A percentile compares a stretch with the other conserved stretches of the same genome.
Conservation (phyloP, 2,888 invertebrate genomes). For the Clepsis dumicolana region DNA sequence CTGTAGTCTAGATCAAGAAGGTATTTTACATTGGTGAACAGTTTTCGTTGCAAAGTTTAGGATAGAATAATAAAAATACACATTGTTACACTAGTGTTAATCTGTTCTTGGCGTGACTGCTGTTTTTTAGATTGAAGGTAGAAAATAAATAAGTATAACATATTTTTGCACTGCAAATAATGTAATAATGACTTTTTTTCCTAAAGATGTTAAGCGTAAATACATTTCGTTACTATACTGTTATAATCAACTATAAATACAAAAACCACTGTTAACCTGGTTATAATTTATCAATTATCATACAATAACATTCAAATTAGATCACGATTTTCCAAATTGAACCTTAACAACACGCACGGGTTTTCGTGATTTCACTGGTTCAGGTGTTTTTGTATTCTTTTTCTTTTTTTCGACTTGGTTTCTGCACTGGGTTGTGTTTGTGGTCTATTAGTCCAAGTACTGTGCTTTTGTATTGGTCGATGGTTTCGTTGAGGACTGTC, state of each 20-base stretch:
- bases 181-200: slow-evolving; percentile 41
- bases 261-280: slow-evolving; percentile 22
- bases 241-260: slow-evolving; percentile 8
- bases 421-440: not conserved
- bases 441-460: slow-evolving; percentile 47
- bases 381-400: slow-evolving; percentile 1
- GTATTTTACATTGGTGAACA: too few relatives aligned
- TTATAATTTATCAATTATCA: slow-evolving; percentile 31
- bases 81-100: too few relatives aligned
- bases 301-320: slow-evolving; percentile 24
- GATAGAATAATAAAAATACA: too few relatives aligned
- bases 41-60: too few relatives aligned
- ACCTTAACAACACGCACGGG: slow-evolving; percentile 39
- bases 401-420: slow-evolving; percentile 8
- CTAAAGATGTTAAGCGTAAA: slow-evolving; percentile 35
- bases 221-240: slow-evolving; percentile 7
- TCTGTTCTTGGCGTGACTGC: too few relatives aligned
- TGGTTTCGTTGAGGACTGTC: slow-evolving; percentile 71
- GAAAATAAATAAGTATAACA: slow-evolving; percentile 5
- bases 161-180: slow-evolving; percentile 26
- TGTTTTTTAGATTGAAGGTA: not conserved
- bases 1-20: too few relatives aligned
- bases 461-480: slow-evolving; percentile 75
- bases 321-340: slow-evolving; percentile 42
- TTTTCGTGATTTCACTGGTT: slow-evolving; percentile 4